Base-by-base conservation (phyloP, 1,140 invertebrate species). In the Chlorops oryzae region DNA sequence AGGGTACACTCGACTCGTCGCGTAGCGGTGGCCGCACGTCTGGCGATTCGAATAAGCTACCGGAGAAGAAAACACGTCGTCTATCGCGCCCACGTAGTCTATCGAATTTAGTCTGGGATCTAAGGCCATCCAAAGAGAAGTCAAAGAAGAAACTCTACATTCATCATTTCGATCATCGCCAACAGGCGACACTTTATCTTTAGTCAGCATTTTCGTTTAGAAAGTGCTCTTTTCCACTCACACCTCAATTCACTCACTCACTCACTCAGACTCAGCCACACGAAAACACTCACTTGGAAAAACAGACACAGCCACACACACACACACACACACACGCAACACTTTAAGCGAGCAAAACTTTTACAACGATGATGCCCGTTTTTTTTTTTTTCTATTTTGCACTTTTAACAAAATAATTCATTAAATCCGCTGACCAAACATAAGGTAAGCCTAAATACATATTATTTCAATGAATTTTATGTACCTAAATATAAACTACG, bases 71-170 rank as follows among this genome's bases (percentile, higher is more conserved):
- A 68, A 87, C 84, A 41, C 77, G 85, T 55, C 82, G 83, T 56
- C 63, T 87, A 51, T 86, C 84, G 48, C 80, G 86, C 70, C 88
- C 88, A 10, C 81, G 87, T 55, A 91, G 88, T 49, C 76, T 92
- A 59, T 90, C 87, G 34, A 91, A 92, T 77, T 77, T 92, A 54
- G 87, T 91, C 35, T 91, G 88, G 87, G 86, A 88, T 65, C 70
- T 86, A 48, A 78, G 83, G 55, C 79, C 77, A 61, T 75, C 77
- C 58, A 79, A 80, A 72, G 67, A 73, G 67, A 80, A 77, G 55
- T 70, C 74, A 51, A 80, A 80, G 72, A 78, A 77, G 58, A 79
- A 80, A 52, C 59, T 72, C 47, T 72, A 72, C 48, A 66, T 72
- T 34, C 69, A 72, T 54, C 69, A 72, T 45, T 71, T 70, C 22